A percentile compares a stretch with the other conserved stretches of the same genome.
Evolutionary conservation across 1,140 invertebrate genomes (phyloP).

Genomic region (Araneus ventricosus): DNA sequence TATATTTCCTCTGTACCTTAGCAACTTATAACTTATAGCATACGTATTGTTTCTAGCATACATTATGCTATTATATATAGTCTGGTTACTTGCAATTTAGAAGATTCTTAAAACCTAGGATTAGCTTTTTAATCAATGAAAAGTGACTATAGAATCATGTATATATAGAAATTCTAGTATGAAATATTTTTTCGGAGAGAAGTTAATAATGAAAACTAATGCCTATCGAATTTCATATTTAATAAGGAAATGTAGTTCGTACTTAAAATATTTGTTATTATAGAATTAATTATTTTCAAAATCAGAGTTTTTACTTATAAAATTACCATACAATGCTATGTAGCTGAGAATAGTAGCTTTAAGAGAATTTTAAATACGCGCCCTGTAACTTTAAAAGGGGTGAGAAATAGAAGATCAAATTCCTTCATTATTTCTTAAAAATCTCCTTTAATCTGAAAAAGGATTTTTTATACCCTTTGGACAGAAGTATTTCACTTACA

Average conservation of each 20-base stretch:
- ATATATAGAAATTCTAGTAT: conserved; percentile 46
- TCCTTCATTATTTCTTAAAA: background rate
- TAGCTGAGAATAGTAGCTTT: conserved; percentile 21
- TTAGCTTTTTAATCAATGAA: conserved; percentile 59
- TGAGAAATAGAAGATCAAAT: background rate
- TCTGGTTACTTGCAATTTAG: conserved; percentile 23
- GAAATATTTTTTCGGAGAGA: conserved; percentile 62
- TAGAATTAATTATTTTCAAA: conserved; percentile 68
- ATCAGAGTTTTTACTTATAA: conserved; percentile 58
- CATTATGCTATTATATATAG: background rate
- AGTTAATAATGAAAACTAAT: conserved; percentile 40
- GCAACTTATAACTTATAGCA: conserved; percentile 54
- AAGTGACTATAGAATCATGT: conserved; percentile 46
- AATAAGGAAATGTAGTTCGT: conserved; percentile 12
- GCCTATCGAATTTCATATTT: conserved; percentile 55
- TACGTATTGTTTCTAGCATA: conserved; percentile 47
- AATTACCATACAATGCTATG: conserved; percentile 39
- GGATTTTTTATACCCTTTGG: background rate
- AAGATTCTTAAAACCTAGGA: background rate
- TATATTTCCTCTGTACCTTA: conserved; percentile 58
- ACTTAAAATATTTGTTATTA: conserved; percentile 27
- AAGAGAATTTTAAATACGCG: background rate
- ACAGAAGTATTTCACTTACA: background rate
- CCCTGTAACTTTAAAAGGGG: background rate
- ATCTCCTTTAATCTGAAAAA: background rate